These are phyloP conservation scores for Malurus cyaneus DNA, from an alignment of 2,113 vertebrate genomes.

Conservation along the genomic window DNA sequence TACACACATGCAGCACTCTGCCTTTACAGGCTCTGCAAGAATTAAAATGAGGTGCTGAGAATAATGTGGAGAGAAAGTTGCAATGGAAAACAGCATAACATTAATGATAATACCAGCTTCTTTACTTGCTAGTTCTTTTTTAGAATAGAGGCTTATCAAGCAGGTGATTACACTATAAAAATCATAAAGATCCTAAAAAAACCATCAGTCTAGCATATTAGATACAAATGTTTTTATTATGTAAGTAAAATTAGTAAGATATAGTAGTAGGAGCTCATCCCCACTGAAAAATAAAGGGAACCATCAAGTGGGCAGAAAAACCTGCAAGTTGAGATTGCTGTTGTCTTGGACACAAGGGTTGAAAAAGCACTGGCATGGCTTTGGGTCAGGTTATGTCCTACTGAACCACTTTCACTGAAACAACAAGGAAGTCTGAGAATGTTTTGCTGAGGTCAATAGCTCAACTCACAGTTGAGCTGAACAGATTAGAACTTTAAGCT, in stretches of 20 bases:
- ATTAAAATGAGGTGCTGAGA: background rate
- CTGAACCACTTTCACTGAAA: conserved; percentile 9
- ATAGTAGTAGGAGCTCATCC: background rate
- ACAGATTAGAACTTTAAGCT: conserved; percentile 26
- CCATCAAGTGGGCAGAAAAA: background rate
- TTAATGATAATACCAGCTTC: background rate
- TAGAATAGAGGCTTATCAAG: background rate
- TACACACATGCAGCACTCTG: background rate
- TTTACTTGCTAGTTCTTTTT: background rate
- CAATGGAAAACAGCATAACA: background rate
- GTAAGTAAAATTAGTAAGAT: background rate
- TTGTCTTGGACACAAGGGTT: background rate
- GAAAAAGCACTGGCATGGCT: background rate
- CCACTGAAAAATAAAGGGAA: background rate
- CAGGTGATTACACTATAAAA: background rate
- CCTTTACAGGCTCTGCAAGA: background rate
- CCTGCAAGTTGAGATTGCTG: background rate
- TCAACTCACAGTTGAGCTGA: background rate
- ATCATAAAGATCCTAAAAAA: background rate
- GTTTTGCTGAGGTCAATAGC: background rate
- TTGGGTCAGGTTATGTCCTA: background rate
- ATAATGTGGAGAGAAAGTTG: background rate
- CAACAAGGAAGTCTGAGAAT: background rate
- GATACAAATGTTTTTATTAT: background rate
- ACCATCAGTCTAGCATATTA: background rate